A percentile compares a stretch with the other conserved stretches of the same genome.
phyloP scores from a whole-genome alignment of 2,797 vertebrate genomes.

The Gallirallus australis region DNA sequence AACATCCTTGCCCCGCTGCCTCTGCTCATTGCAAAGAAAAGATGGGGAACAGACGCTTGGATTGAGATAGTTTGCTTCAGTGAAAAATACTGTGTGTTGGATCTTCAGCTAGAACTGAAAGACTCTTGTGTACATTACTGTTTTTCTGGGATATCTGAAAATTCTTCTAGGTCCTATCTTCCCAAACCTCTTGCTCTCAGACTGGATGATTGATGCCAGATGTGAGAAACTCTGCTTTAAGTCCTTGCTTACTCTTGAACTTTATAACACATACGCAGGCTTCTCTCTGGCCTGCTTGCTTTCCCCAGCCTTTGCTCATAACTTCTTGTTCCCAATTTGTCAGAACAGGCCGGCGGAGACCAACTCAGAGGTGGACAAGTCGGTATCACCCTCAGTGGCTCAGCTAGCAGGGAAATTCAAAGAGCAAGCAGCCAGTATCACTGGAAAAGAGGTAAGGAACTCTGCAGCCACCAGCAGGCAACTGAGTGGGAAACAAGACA shows the following conservation, averaged over 20 bases:
- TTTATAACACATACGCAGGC: neutral
- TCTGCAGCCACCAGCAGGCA: neutral
- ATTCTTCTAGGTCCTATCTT: conserved; percentile 1
- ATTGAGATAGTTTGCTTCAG: neutral
- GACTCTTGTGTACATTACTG: neutral
- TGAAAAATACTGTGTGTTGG: neutral
- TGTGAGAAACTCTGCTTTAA: neutral
- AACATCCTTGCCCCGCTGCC: neutral
- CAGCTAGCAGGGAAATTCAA: conserved; percentile 91
- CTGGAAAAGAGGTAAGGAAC: conserved; percentile 83
- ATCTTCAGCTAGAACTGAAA: neutral
- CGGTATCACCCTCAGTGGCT: conserved; percentile 88
- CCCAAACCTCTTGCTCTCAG: neutral
- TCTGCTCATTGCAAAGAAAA: neutral
- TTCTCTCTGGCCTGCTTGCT: neutral
- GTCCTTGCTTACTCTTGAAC: conserved; percentile 22
- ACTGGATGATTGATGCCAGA: conserved; percentile 28
- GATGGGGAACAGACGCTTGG: neutral
- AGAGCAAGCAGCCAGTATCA: conserved; percentile 81
- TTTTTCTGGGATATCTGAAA: conserved; percentile 11
- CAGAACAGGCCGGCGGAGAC: conserved; percentile 75
- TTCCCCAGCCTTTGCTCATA: conserved; percentile 33
- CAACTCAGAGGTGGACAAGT: conserved; percentile 70
- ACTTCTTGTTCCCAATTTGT: conserved; percentile 25
- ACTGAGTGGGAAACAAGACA: fast-evolving